These are phyloP conservation scores for Lathamus discolor DNA, from an alignment of 2,113 vertebrate species.

Conservation along the genomic window DNA sequence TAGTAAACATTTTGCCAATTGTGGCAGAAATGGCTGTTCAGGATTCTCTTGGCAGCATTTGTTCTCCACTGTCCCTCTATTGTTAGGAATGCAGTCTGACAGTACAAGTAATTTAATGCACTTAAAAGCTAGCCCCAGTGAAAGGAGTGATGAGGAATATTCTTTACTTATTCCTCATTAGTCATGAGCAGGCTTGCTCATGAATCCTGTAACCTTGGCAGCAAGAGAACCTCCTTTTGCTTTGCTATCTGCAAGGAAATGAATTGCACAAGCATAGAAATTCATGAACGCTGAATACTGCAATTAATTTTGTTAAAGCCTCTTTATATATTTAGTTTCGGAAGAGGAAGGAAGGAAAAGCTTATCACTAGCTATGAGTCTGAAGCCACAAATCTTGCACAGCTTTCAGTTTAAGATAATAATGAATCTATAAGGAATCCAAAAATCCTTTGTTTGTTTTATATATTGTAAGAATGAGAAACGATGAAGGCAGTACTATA, in stretches of 20 bases:
- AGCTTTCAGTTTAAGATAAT: constrained; percentile 52
- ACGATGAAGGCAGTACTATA: neutral
- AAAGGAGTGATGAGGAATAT: neutral
- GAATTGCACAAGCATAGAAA: constrained; percentile 46
- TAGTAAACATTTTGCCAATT: neutral
- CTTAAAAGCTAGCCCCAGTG: neutral
- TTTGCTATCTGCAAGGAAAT: constrained; percentile 42
- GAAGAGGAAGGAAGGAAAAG: constrained; percentile 34
- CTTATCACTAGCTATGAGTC: constrained; percentile 37
- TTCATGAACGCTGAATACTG: constrained; percentile 43
- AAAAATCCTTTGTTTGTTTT: constrained; percentile 41
- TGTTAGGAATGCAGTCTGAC: neutral
- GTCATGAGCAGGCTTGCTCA: constrained; percentile 7
- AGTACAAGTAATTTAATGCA: neutral
- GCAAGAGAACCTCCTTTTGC: constrained; percentile 29
- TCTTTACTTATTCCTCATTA: constrained; percentile 24
- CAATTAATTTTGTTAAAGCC: constrained; percentile 66
- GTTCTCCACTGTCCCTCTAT: neutral
- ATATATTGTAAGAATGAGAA: constrained; percentile 33
- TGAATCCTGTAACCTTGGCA: constrained; percentile 57
- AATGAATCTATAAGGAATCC: constrained; percentile 35
- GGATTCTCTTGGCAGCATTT: neutral
- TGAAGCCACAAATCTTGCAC: constrained; percentile 37
- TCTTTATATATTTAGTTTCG: constrained; percentile 49
- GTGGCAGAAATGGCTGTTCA: neutral